phyloP scores from a whole-genome alignment of 2,113 vertebrate genomes.

The Pseudonaja textilis region DNA sequence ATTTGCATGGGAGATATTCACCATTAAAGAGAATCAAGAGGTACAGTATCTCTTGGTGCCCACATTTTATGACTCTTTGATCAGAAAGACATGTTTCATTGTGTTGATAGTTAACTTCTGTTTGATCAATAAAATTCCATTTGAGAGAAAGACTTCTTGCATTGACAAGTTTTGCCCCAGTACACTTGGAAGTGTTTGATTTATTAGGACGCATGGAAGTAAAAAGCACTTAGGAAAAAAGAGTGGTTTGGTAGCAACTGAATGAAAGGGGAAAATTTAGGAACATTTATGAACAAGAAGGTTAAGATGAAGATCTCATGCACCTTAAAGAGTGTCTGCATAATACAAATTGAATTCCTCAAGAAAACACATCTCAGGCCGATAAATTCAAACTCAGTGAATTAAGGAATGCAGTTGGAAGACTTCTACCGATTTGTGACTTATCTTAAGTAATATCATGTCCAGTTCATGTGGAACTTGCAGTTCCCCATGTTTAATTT shows the following conservation, averaged over 20 bases:
- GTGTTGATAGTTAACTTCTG: neutral
- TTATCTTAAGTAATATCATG: neutral
- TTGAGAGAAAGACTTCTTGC: neutral
- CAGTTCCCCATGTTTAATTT: neutral
- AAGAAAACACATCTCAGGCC: neutral
- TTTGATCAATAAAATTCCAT: neutral
- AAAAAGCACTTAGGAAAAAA: neutral
- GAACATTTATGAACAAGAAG: neutral
- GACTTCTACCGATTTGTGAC: neutral
- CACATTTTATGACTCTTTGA: neutral
- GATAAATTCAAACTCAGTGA: neutral
- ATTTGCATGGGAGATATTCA: neutral
- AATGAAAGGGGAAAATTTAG: neutral
- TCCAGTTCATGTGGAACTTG: neutral
- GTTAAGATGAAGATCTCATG: neutral
- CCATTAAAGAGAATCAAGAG: neutral
- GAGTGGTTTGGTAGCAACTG: neutral
- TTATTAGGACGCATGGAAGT: neutral
- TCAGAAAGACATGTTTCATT: neutral
- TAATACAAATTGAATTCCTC: neutral
- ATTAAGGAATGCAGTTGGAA: neutral
- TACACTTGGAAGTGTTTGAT: neutral
- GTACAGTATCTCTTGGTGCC: neutral
- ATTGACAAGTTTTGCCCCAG: neutral
- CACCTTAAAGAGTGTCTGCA: neutral